Base-by-base conservation (phyloP, 2,113 vertebrate species). In the Oxyruncus cristatus region DNA sequence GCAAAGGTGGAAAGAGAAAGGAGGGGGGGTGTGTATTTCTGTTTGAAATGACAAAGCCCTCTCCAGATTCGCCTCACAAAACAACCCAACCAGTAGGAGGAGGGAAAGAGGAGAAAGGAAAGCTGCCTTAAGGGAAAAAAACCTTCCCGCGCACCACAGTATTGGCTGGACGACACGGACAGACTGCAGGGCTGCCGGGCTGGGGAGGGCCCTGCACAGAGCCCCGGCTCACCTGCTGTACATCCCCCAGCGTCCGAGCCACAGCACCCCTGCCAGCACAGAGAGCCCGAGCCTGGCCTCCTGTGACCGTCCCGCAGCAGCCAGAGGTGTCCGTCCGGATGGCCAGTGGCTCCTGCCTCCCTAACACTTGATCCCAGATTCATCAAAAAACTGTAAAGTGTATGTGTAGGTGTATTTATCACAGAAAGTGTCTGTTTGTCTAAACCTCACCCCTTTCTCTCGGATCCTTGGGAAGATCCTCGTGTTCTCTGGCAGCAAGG, bases 31-130 rank as follows among this genome's bases (percentile, higher is more conserved):
- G 59, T 55, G 42, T 93, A 39, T 77, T 83, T 81, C n/a, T 50
- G 20, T 86, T 88, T 96, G 95, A 97, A 97, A 97, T 93, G 94
- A 93, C 92, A 76, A 90, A 95, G 93, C 94, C 94, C 96, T 98
- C 97, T 98, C 93, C 75, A 90, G 91, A 95, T 68, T 86, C 73
- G 81, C 94, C 93, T 83, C 58, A 94, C 66, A 96, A 97, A 97
- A 92, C 61, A 93, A 92, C 70, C 91, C 37, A 75, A 90, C 74
- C 39, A n/a, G 49, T 27, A 68, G 91, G 85, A 9, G 89, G 12
- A 59, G 94, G 95, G 94, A 72, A 91, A 93, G 95, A 96, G 97
- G 93, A 71, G 80, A 90, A 96, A 97, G 92, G 82, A 97, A 97
- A 97, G 97, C 97, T 97, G 97, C 97, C 96, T 91, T 77, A 67